Evolutionary conservation across 2,113 vertebrate genomes (phyloP).

Genomic region (Trogon surrucura): DNA sequence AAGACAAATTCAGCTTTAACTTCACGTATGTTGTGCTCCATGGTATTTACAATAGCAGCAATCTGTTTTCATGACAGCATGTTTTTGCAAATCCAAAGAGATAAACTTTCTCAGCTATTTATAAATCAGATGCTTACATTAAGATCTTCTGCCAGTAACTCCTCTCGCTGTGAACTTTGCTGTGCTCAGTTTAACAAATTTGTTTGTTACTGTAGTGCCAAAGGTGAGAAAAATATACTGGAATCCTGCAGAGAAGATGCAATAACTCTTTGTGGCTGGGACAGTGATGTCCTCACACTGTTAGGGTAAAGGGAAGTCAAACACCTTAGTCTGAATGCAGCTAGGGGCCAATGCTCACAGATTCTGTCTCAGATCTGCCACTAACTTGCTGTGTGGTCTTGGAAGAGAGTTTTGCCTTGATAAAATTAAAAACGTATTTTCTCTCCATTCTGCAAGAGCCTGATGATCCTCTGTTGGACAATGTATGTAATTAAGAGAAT

Average conservation of each 20-base stretch:
- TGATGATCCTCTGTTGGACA: neutral
- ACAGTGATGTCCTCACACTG: neutral
- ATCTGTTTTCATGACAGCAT: slow-evolving; percentile 57
- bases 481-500: neutral
- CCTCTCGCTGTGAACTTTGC: neutral
- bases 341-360: neutral
- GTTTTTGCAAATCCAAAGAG: slow-evolving; percentile 56
- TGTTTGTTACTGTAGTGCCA: slow-evolving; percentile 46
- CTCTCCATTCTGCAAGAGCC: neutral
- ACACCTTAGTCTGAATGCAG: slow-evolving; percentile 3
- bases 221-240: slow-evolving; percentile 53
- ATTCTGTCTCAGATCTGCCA: neutral
- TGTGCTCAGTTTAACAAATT: slow-evolving; percentile 8
- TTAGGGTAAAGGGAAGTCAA: slow-evolving; percentile 6
- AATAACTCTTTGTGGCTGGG: slow-evolving; percentile 21
- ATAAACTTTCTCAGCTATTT: slow-evolving; percentile 69
- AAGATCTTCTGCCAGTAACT: slow-evolving; percentile 48
- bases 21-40: neutral
- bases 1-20: neutral
- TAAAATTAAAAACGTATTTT: neutral
- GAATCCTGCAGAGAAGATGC: slow-evolving; percentile 13
- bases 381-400: slow-evolving; percentile 44
- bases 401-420: neutral
- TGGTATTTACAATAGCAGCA: slow-evolving; percentile 54
- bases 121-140: slow-evolving; percentile 66